These are phyloP conservation scores for Brachionus koreanus DNA, from an alignment of 1,140 invertebrate genomes.

Conservation along the genomic window DNA sequence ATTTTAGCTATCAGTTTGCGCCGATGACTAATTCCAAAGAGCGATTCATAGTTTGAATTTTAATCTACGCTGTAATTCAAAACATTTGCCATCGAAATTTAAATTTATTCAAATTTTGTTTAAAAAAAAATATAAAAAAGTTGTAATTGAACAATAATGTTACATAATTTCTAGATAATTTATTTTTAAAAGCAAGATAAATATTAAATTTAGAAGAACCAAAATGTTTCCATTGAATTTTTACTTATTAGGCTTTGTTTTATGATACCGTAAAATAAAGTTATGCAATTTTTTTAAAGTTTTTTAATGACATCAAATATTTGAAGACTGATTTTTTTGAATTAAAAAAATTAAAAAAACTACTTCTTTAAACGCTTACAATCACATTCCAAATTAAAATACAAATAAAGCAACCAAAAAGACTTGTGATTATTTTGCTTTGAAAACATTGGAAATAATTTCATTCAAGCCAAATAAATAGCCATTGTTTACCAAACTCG, in stretches of 20 bases:
- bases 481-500: too few relatives aligned
- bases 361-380: background rate
- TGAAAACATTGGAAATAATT: background rate
- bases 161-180: conserved; percentile 4
- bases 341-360: background rate
- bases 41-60: background rate
- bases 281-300: background rate
- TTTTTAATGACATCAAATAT: background rate
- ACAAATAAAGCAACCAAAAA: background rate
- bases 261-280: conserved; percentile 3
- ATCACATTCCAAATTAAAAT: background rate
- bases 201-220: background rate
- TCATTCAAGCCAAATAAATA: background rate
- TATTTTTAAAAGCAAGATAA: conserved; percentile 9
- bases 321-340: background rate
- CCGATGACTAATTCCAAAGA: background rate
- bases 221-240: conserved; percentile 1
- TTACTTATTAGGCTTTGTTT: conserved; percentile 8
- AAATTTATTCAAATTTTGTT: conserved; percentile 11
- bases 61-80: background rate
- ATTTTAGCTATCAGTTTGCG: background rate
- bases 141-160: background rate
- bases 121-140: background rate
- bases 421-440: background rate
- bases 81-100: background rate